Evolutionary conservation across 2,888 invertebrate species (phyloP), one percentile per base, ranked within the genome.

Genomic region (Drosophila algonquin): DNA sequence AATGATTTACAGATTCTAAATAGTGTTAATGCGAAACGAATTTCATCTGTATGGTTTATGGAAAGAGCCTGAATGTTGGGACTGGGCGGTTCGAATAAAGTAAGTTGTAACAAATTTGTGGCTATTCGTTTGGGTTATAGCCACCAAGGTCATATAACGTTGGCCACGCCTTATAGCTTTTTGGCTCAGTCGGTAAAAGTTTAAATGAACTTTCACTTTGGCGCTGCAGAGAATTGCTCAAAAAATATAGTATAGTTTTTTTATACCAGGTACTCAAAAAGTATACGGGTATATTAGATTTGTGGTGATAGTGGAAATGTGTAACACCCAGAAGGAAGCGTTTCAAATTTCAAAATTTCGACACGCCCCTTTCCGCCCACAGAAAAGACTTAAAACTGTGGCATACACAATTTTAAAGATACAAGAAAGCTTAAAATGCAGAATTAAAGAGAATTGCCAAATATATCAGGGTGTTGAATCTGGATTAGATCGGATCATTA

Each of bases 181-280:
- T 54, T 57, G 9, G 21, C 45, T 57, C 60, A 52, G 48, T 57
- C 58, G 52, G 50, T 32, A n/a, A 58, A 32, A 48, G 50, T 55
- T 57, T 56, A 52, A 57, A 24, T 44, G 47, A 53, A 79, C 78
- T 79, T 79, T 79, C 78, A 79, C 78, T 79, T 79, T 54, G 54
- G 7, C 45, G 18, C 27, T 55, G 48, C 54, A 14, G 7, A 14
- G 40, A 40, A 40, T 40, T 40, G n/a, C 14, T n/a, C n/a, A 14
- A n/a, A 40, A 7, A n/a, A 14, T 40, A 0, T 40, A 2, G 40
- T n/a, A n/a, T 40, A 14, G 5, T 40, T 14, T 40, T 14, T 21
- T 21, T 21, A 21, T 21, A 21, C 21, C 21, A 21, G 21, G 21
- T 21, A 21, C 21, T 21, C 21, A 21, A 21, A 21, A 21, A 3